phyloP scores from a whole-genome alignment of 2,797 vertebrate genomes.

The Coranthus polyacanthus region DNA sequence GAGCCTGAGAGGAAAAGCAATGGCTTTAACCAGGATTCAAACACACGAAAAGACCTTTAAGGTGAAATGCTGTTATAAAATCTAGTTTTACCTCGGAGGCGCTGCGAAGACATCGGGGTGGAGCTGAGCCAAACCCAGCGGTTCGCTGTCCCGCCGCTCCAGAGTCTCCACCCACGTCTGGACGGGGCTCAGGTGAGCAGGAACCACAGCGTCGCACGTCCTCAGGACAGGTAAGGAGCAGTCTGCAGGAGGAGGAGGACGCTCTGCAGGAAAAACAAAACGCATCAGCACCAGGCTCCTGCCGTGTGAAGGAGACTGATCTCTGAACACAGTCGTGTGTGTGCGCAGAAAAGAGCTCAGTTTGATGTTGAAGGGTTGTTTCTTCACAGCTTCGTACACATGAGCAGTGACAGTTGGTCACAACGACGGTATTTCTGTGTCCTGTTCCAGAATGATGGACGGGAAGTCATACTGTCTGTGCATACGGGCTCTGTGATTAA shows the following conservation, averaged over 20 bases:
- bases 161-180: conserved; percentile 90
- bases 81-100: conserved; percentile 83
- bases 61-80: background rate
- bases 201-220: conserved; percentile 78
- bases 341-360: no score
- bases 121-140: conserved; percentile 86
- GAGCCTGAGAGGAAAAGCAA: conserved; percentile 75
- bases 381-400: no score
- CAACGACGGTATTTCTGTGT: no score
- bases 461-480: no score
- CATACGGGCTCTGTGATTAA: no score
- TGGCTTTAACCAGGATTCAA: background rate
- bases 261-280: conserved; percentile 65
- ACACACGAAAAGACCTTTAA: no score
- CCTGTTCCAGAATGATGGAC: no score
- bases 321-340: background rate
- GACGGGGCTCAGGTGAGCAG: conserved; percentile 78
- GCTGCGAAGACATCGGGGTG: conserved; percentile 93
- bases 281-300: background rate
- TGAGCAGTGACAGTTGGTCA: no score
- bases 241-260: conserved; percentile 65
- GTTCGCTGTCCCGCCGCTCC: conserved; percentile 75
- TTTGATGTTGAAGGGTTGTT: no score
- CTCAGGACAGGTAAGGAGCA: conserved; percentile 82
- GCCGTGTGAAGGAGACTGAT: background rate